phyloP scores from a whole-genome alignment of 2,888 invertebrate species.

The Dryadula phaetusa region DNA sequence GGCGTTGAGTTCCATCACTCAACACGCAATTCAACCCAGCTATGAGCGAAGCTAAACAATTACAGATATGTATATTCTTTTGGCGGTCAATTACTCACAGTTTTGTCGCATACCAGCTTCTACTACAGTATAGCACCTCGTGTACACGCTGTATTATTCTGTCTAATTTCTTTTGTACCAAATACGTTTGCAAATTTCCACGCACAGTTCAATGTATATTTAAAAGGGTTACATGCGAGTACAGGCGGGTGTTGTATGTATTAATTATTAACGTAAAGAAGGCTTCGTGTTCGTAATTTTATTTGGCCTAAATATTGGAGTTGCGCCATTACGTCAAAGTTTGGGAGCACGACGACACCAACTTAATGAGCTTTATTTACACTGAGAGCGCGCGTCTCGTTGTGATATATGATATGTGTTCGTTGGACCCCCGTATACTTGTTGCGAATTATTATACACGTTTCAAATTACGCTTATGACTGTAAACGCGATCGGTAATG shows the following conservation, averaged over 20 bases:
- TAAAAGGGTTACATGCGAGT: background rate
- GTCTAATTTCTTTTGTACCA: background rate
- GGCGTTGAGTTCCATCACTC: too few species aligned
- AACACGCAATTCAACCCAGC: too few species aligned
- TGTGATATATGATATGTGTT: too few species aligned
- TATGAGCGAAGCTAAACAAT: too few species aligned
- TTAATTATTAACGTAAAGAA: conserved; percentile 18
- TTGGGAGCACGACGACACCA: conserved; percentile 1
- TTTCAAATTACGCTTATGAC: background rate
- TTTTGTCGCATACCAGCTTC: too few species aligned
- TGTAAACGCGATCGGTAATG: too few species aligned
- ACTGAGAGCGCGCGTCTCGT: background rate
- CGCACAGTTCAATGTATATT: conserved; percentile 13
- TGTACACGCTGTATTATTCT: too few species aligned
- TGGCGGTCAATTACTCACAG: too few species aligned
- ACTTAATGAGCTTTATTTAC: conserved; percentile 11
- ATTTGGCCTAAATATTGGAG: conserved; percentile 15
- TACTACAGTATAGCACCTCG: too few species aligned
- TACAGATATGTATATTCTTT: too few species aligned
- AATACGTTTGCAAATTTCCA: background rate
- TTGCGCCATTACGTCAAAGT: conserved; percentile 9
- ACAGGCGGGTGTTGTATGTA: background rate
- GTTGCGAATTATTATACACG: background rate
- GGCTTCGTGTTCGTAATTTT: conserved; percentile 5
- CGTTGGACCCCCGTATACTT: background rate